Conservation (phyloP, 2,888 invertebrate genomes). For the Patella pellucida region DNA sequence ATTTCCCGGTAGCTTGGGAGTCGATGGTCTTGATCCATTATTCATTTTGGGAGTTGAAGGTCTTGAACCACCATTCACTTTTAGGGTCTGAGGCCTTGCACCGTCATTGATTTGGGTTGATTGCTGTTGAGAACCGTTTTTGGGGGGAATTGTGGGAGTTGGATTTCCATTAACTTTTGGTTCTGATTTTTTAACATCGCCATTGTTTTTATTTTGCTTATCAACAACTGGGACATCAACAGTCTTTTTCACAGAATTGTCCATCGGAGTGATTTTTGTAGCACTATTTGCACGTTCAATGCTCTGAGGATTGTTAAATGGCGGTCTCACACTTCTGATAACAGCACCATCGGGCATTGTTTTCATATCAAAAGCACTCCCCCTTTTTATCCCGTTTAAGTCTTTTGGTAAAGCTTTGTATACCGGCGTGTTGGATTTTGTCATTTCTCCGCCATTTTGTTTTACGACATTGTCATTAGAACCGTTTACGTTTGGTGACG, state of each 20-base stretch:
- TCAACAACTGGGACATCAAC: background rate
- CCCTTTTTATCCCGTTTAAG: background rate
- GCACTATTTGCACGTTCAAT: background rate
- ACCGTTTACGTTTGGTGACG: too few species aligned
- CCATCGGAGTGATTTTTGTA: background rate
- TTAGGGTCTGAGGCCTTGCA: background rate
- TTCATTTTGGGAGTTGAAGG: background rate
- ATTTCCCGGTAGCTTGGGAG: background rate
- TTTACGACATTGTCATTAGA: background rate
- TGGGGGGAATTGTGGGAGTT: background rate
- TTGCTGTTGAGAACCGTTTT: background rate
- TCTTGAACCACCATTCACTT: background rate
- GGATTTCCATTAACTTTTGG: background rate
- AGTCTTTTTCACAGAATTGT: background rate
- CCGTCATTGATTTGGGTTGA: too few species aligned
- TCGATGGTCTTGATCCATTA: background rate
- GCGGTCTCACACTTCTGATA: background rate
- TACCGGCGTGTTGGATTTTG: background rate
- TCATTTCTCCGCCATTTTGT: background rate
- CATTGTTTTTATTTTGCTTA: background rate
- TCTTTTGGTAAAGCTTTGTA: background rate
- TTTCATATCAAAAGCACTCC: background rate
- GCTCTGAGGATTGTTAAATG: background rate
- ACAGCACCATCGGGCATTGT: background rate
- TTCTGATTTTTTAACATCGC: background rate